These are phyloP conservation scores for Pterobdella sp. DNA, from an alignment of 2,888 invertebrate genomes.

Conservation along the genomic window DNA sequence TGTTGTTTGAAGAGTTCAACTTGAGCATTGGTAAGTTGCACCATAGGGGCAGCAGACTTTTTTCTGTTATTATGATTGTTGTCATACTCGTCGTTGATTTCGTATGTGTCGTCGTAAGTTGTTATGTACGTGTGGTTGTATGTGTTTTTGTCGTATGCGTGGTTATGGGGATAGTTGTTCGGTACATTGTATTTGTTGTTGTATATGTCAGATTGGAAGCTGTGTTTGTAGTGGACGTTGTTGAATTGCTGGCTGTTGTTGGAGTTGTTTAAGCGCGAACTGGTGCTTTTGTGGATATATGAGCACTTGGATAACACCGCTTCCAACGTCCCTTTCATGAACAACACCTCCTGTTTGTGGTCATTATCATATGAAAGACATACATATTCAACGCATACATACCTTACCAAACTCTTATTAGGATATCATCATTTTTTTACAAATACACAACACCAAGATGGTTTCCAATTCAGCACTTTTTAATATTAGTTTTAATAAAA, in stretches of 20 bases:
- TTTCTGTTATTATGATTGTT: not conserved
- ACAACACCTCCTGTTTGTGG: conserved; percentile 56
- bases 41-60: conserved; percentile 62
- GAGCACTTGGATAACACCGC: conserved; percentile 67
- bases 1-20: conserved; percentile 44
- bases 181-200: no score
- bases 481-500: no score
- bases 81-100: conserved; percentile 1
- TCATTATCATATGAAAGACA: no score
- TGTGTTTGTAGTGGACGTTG: not conserved
- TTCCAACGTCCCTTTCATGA: conserved; percentile 92
- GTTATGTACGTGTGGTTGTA: no score
- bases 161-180: not conserved
- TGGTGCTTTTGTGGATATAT: conserved; percentile 58
- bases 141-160: not conserved
- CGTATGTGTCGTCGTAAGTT: not conserved
- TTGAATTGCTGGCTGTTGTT: not conserved
- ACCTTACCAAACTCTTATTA: no score
- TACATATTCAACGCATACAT: no score
- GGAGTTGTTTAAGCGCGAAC: not conserved
- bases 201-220: no score
- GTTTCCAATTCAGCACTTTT: no score
- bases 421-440: no score
- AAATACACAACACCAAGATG: no score
- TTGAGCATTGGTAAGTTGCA: conserved; percentile 65